A percentile compares a stretch with the other conserved stretches of the same genome.
Evolutionary conservation across 2,888 invertebrate genomes (phyloP).

Genomic region (Yponomeuta sedellus): DNA sequence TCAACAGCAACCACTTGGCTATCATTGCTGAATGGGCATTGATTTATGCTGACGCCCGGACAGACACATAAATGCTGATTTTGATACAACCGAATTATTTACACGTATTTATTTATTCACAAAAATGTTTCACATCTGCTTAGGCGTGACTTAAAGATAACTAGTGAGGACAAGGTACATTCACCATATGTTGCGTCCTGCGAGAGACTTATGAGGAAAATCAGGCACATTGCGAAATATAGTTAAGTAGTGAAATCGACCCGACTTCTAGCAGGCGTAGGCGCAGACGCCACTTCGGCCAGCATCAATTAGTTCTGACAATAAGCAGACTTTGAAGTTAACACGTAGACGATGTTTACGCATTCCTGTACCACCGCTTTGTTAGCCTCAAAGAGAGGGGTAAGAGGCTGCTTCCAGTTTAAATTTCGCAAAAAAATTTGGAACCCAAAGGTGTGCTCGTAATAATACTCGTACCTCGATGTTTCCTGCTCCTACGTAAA

Average conservation of each 20-base stretch:
- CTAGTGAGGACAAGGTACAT: neutral
- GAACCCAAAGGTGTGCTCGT: no score
- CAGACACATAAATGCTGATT: conserved; percentile 22
- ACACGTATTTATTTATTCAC: neutral
- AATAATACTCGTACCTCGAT: no score
- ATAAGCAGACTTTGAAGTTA: conserved; percentile 14
- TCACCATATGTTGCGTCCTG: neutral
- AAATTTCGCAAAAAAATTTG: no score
- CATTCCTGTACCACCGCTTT: conserved; percentile 18
- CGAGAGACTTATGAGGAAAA: neutral
- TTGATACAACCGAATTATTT: neutral
- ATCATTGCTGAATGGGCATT: conserved; percentile 46
- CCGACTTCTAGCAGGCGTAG: neutral
- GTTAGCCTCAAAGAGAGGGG: conserved; percentile 16
- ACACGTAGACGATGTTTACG: conserved; percentile 18
- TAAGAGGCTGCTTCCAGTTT: conserved; percentile 18
- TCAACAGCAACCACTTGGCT: conserved; percentile 33
- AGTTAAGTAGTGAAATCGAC: neutral
- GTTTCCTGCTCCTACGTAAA: no score
- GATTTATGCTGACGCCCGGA: conserved; percentile 41
- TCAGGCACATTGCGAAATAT: neutral
- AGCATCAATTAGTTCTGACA: conserved; percentile 12
- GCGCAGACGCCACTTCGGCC: neutral
- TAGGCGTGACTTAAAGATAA: neutral
- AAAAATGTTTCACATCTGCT: neutral